phyloP scores from a whole-genome alignment of 2,797 vertebrate genomes.

The Premnoplex brunnescens region DNA sequence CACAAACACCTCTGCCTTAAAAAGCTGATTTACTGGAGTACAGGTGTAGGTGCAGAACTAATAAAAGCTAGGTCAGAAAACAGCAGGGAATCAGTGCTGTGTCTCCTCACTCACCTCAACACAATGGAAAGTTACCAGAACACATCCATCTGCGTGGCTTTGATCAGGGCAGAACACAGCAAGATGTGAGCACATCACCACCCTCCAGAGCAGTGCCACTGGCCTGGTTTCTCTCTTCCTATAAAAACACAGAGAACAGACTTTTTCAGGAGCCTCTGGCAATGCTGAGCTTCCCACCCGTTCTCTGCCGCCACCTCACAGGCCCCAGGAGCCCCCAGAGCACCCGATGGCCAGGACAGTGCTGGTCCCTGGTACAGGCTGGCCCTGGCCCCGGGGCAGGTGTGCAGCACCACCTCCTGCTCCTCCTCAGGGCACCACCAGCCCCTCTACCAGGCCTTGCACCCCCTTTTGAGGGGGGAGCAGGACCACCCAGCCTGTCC shows the following conservation, averaged over 20 bases:
- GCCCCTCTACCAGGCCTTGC: not conserved
- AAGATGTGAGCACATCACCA: not conserved
- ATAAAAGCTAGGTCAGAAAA: not conserved
- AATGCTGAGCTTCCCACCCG: not conserved
- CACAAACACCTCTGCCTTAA: not conserved
- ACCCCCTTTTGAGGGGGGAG: fast-evolving
- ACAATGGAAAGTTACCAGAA: not conserved
- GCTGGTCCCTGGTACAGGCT: not conserved
- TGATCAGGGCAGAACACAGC: not conserved
- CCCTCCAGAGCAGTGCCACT: fast-evolving
- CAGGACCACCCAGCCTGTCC: not conserved
- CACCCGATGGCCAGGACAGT: fast-evolving
- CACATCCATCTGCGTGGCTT: not conserved
- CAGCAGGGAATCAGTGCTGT: fast-evolving
- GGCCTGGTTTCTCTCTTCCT: not conserved
- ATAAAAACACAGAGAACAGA: not conserved
- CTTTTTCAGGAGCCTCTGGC: not conserved
- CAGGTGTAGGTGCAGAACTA: not conserved
- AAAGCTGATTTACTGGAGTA: not conserved
- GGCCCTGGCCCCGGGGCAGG: no score
- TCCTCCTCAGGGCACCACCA: not conserved
- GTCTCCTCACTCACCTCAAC: conserved; percentile 53
- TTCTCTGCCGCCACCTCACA: not conserved
- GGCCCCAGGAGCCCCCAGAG: not conserved
- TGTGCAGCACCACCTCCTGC: not conserved